These are phyloP conservation scores for Philonicus albiceps DNA, from an alignment of 2,888 invertebrate genomes.

Conservation along the genomic window DNA sequence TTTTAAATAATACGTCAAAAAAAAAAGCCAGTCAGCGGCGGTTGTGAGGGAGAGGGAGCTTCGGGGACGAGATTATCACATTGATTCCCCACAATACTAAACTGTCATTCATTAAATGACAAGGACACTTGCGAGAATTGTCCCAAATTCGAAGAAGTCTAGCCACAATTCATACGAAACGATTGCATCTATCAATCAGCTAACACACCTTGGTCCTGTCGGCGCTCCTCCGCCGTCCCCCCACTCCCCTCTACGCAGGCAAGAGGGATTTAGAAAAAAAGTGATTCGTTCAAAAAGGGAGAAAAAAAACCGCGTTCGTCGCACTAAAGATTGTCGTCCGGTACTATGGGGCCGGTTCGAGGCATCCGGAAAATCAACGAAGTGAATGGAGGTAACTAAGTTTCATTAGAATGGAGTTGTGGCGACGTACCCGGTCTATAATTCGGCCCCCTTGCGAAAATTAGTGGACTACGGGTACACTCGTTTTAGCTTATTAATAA, in stretches of 20 bases:
- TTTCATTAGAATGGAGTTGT: neutral
- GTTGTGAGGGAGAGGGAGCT: neutral
- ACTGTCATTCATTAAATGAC: neutral
- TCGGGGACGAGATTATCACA: neutral
- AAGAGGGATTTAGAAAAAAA: neutral
- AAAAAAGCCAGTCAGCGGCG: neutral
- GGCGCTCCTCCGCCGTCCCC: neutral
- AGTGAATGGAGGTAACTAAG: neutral
- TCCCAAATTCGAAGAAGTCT: neutral
- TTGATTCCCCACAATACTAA: neutral
- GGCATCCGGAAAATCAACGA: neutral
- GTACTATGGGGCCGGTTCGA: neutral
- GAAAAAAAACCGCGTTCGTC: neutral
- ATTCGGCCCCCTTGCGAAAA: neutral
- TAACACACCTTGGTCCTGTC: neutral
- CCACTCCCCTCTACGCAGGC: no score
- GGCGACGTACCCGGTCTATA: neutral
- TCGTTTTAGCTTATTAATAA: neutral
- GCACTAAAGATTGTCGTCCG: neutral
- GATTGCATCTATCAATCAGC: neutral
- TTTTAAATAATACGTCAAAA: neutral
- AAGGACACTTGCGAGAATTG: neutral
- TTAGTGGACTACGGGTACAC: neutral
- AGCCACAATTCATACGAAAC: neutral
- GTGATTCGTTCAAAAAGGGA: neutral